Evolutionary conservation across 1,140 invertebrate species (phyloP).

Genomic region (Apis florea): DNA sequence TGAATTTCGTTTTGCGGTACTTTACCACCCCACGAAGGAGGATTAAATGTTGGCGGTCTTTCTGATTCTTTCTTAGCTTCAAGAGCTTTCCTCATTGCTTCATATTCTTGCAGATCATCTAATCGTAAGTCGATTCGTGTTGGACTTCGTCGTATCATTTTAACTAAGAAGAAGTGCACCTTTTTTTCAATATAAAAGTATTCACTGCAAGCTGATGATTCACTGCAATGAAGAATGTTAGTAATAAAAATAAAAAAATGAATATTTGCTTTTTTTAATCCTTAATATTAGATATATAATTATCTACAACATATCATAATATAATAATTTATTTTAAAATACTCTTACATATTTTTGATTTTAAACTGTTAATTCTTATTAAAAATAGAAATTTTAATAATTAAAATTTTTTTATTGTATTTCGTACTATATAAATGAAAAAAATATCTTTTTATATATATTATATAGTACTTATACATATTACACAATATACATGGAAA

Average conservation of each 20-base stretch:
- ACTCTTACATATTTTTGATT: neutral
- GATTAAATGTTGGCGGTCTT: conserved; percentile 74
- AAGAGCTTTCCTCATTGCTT: conserved; percentile 81
- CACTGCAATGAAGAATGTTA: neutral
- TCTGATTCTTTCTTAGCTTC: conserved; percentile 81
- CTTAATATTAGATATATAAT: neutral
- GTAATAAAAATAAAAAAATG: neutral
- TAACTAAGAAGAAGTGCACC: conserved; percentile 58
- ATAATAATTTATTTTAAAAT: neutral
- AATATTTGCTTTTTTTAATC: neutral
- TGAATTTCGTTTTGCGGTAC: conserved; percentile 83
- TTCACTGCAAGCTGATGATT: neutral
- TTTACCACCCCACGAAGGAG: conserved; percentile 79
- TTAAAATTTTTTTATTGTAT: neutral
- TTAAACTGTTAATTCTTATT: neutral
- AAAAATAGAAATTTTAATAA: neutral
- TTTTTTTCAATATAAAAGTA: conserved; percentile 27
- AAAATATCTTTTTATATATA: neutral
- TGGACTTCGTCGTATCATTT: conserved; percentile 88
- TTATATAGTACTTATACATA: no score
- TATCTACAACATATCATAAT: neutral
- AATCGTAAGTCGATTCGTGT: conserved; percentile 89
- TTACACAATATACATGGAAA: neutral
- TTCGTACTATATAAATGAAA: neutral
- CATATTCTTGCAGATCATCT: conserved; percentile 88